These are phyloP conservation scores for Gnathonemus echidnorhynchus DNA, from an alignment of 2,113 vertebrate species.

Conservation along the genomic window DNA sequence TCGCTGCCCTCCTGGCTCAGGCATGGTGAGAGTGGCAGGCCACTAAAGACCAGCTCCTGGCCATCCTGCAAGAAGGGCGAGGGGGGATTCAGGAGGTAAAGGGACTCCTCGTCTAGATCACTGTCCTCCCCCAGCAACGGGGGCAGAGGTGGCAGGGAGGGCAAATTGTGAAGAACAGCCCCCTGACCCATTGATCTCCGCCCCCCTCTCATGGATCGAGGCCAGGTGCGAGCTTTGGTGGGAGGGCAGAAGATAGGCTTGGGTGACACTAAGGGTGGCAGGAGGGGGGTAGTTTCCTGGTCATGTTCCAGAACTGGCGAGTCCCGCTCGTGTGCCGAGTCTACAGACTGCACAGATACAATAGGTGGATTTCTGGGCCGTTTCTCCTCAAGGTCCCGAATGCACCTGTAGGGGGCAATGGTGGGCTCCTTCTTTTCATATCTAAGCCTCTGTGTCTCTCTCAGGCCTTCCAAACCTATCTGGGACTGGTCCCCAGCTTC, in stretches of 20 bases:
- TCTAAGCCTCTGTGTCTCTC: constrained; percentile 30
- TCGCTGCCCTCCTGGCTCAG: constrained; percentile 79
- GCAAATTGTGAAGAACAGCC: constrained; percentile 53
- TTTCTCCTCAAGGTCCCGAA: constrained; percentile 50
- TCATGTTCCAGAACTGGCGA: constrained; percentile 59
- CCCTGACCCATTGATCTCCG: constrained; percentile 44
- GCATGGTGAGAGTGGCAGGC: constrained; percentile 77
- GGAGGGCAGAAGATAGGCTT: constrained; percentile 66
- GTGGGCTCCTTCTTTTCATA: constrained; percentile 36
- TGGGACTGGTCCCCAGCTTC: constrained; percentile 33
- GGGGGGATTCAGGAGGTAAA: constrained; percentile 63
- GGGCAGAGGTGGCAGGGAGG: constrained; percentile 59
- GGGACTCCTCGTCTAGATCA: constrained; percentile 58
- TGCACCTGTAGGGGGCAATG: constrained; percentile 41
- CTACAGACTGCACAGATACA: constrained; percentile 45
- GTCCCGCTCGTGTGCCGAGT: constrained; percentile 53
- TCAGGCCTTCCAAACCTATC: constrained; percentile 33
- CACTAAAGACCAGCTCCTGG: constrained; percentile 47
- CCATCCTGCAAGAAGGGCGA: constrained; percentile 63
- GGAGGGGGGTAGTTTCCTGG: constrained; percentile 57
- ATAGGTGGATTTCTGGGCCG: constrained; percentile 37
- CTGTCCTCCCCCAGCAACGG: constrained; percentile 55
- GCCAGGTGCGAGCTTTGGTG: constrained; percentile 68
- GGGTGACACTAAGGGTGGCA: constrained; percentile 44
- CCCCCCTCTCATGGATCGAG: constrained; percentile 55